Percentiles rank a stretch among this genome's conserved stretches.
phyloP scores from a whole-genome alignment of 2,797 vertebrate species.

The Taeniopygia guttata region DNA sequence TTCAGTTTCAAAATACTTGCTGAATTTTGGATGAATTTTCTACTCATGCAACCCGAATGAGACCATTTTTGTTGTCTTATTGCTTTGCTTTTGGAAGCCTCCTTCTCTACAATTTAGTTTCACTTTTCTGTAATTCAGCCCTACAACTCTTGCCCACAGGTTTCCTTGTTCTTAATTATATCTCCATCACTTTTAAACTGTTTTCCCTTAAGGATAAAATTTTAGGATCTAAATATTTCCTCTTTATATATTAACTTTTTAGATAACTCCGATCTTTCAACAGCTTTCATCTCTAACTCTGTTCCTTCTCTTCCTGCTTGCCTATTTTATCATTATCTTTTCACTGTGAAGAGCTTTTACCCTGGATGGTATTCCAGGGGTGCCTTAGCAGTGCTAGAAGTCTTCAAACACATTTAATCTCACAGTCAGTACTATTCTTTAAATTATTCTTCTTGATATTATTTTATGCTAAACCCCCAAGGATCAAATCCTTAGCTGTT shows the following conservation, averaged over 20 bases:
- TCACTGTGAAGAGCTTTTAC: not conserved
- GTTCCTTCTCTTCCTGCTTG: not conserved
- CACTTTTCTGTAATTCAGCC: not conserved
- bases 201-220: not conserved
- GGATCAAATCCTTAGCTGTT: not conserved
- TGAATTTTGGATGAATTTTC: not conserved
- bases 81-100: not conserved
- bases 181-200: not conserved
- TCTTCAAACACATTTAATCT: not conserved
- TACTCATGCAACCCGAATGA: not conserved
- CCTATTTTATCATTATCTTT: not conserved
- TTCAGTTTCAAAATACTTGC: not conserved
- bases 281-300: not conserved
- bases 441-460: not conserved
- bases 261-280: not conserved
- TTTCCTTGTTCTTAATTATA: not conserved
- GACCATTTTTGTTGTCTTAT: not conserved
- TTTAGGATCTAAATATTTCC: not conserved
- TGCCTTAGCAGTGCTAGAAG: not conserved
- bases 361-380: not conserved
- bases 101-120: not conserved
- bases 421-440: not conserved
- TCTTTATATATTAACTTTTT: not conserved
- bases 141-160: not conserved
- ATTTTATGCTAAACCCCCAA: not conserved